Evolutionary conservation across 1,140 invertebrate species (phyloP), one percentile per base, ranked within the genome.

Genomic region (Pectinophora gossypiella): DNA sequence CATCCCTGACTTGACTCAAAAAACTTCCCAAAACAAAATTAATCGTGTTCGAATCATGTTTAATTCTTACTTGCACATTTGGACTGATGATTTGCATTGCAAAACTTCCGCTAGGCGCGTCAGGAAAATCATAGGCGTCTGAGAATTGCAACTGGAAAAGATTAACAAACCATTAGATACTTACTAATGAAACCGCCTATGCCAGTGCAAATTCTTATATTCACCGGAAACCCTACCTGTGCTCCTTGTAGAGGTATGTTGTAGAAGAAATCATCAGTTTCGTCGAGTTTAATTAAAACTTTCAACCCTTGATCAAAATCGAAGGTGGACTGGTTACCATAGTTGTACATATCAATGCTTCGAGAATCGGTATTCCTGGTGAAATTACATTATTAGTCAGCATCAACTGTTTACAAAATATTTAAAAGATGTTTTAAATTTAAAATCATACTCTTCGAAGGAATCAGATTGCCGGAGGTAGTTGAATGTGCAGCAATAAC

Each of bases 401-500:
- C n/a, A n/a, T n/a, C n/a, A n/a, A n/a, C n/a, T n/a, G n/a, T n/a
- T n/a, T n/a, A n/a, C n/a, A n/a, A n/a, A n/a, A n/a, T n/a, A n/a
- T n/a, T n/a, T 32, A 3, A 32, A 32, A 32, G n/a, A 2, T 32
- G 22, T 32, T 32, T 1, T 32, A 32, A 3, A 32, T n/a, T n/a
- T 23, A 23, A 23, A 13, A 40, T 7, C 36, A 40, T 68, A 82
- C 81, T 76, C 70, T 56, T 67, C 56, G 56, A 85, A 81, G n/a
- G 61, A 64, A 48, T 88, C 84, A 1, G 72, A 72, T 21, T 64
- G 49, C 19, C 80, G 66, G 19, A 84, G 53, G 48, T 91, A 91
- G 70, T 92, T 92, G 56, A 91, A 91, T 9, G 89, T 89, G 63
- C 91, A 92, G 54, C 91, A 92, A 51, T 87, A 84, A 0, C 91